Percentiles rank a stretch among this genome's conserved stretches.
phyloP scores from a whole-genome alignment of 2,797 vertebrate species.

The Valencia hispanica region DNA sequence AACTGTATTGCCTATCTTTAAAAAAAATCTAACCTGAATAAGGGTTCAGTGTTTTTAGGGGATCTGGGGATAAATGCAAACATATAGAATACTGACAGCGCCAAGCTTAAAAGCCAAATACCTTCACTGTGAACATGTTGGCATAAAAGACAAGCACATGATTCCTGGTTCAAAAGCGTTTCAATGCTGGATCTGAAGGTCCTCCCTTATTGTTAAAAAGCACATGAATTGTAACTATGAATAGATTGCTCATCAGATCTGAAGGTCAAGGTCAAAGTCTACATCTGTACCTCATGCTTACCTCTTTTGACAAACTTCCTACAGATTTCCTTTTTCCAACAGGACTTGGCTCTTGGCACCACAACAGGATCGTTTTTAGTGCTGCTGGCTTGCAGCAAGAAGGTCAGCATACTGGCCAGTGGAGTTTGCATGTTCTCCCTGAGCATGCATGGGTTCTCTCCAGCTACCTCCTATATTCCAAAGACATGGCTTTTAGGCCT shows the following conservation, averaged over 20 bases:
- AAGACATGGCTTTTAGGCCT: neutral
- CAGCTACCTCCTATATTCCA: neutral
- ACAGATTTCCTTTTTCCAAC: neutral
- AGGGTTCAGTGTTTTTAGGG: slow-evolving; percentile 14
- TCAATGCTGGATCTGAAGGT: slow-evolving; percentile 10
- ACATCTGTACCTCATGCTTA: neutral
- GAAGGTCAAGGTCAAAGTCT: neutral
- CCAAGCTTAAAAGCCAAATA: slow-evolving; percentile 11
- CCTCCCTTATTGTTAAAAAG: neutral
- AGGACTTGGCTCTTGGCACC: neutral
- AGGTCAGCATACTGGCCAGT: neutral
- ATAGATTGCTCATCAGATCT: slow-evolving; percentile 8
- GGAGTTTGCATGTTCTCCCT: neutral
- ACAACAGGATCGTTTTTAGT: neutral
- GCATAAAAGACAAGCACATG: slow-evolving; percentile 13
- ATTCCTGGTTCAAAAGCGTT: neutral
- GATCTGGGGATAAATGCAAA: slow-evolving; percentile 16
- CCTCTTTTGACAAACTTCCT: neutral
- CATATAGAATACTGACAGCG: slow-evolving; percentile 11
- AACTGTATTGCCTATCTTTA: neutral
- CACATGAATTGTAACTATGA: neutral
- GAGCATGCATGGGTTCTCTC: neutral
- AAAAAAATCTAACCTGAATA: neutral
- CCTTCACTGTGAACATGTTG: slow-evolving; percentile 4
- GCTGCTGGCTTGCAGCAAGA: neutral